Evolutionary conservation across 2,797 vertebrate species (phyloP), one percentile per base, ranked within the genome.

Genomic region (Ispidina lecontei): DNA sequence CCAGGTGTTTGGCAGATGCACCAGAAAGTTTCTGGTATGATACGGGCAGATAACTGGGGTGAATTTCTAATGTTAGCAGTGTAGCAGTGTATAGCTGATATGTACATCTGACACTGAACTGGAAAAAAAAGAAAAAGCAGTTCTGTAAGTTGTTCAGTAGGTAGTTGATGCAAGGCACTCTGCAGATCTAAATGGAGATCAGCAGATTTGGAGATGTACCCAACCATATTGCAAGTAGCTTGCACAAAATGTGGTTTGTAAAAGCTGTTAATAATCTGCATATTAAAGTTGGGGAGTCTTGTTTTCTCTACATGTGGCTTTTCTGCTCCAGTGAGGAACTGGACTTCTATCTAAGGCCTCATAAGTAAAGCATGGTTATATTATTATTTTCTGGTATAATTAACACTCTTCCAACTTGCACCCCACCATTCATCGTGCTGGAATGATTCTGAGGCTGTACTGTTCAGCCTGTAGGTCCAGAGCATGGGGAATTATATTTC

Each of bases 121-220:
- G 20, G 10, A 47, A 87, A 83, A 72, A 77, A 76, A 85, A 46
- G 44, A 14, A 63, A 77, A 76, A 85, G 43, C 5, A 44, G 35
- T 62, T 77, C 71, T 59, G 29, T 58, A 26, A 14, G 35, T 79
- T 77, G 6, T 82, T 81, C 47, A 46, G 26, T 29, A 75, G 51
- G 55, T 75, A 41, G 29, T 89, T 65, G 31, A 72, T 80, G n/a
- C 20, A 80, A 91, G 89, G 10, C 23, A 68, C 25, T 71, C 51
- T 59, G 75, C 35, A 79, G 58, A 75, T 84, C 52, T 75, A 75
- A 70, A 47, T 41, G 44, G 55, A 58, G 54, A 91, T 77, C 58
- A 80, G 65, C 58, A 91, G 59, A 91, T 93, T 92, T 77, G 72
- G 63, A 91, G 77, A 76, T 47, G 47, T 73, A 60, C 37, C 41